Percentiles rank a stretch among this genome's conserved stretches.
Conservation (phyloP, 2,888 invertebrate genomes). For the Aphrophora alni region DNA sequence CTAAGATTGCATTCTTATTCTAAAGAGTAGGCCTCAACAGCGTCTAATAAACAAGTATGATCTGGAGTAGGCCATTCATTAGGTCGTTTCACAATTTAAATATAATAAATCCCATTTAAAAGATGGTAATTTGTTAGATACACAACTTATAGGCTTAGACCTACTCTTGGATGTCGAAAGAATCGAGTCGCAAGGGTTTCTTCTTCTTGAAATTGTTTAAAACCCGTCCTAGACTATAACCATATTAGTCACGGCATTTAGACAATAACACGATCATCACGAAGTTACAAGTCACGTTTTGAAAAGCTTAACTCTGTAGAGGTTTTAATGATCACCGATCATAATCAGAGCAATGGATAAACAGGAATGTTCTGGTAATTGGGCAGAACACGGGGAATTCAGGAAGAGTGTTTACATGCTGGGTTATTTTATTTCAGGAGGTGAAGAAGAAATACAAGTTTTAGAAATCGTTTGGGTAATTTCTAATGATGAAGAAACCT, state of each 20-base stretch:
- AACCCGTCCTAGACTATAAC: neutral
- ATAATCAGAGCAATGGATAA: neutral
- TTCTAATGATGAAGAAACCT: too few species aligned
- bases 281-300: neutral
- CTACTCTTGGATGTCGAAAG: neutral
- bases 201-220: neutral
- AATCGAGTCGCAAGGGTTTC: neutral
- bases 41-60: too few species aligned
- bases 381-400: neutral
- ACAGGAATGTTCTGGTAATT: neutral
- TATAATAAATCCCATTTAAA: too few species aligned
- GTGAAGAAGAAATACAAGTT: too few species aligned
- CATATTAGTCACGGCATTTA: neutral
- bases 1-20: too few species aligned
- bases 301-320: neutral
- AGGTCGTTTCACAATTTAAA: too few species aligned
- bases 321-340: neutral
- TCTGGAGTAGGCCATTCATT: too few species aligned
- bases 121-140: too few species aligned
- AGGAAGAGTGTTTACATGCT: too few species aligned
- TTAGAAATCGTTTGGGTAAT: too few species aligned
- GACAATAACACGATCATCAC: neutral
- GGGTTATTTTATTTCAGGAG: too few species aligned
- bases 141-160: neutral
- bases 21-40: too few species aligned